phyloP scores from a whole-genome alignment of 2,113 vertebrate species.

The Epinephelus lanceolatus region DNA sequence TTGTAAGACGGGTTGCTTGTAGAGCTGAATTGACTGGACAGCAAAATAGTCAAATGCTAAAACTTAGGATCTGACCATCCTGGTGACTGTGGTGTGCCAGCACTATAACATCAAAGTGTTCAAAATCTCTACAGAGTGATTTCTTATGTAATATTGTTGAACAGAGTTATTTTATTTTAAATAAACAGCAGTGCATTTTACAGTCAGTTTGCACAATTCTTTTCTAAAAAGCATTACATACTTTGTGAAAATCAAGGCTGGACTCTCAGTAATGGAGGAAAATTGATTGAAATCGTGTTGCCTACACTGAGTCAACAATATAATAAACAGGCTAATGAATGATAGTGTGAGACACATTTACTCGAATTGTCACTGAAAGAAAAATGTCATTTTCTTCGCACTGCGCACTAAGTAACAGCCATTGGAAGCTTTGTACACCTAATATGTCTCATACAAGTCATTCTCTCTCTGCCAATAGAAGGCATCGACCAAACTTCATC shows the following conservation, averaged over 20 bases:
- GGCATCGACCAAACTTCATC: constrained; percentile 31
- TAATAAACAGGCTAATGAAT: constrained; percentile 13
- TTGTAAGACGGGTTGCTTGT: neutral
- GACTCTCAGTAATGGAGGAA: constrained; percentile 1
- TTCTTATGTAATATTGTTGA: neutral
- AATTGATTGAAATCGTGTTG: constrained; percentile 13
- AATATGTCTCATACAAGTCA: constrained; percentile 26
- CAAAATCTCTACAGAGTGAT: neutral
- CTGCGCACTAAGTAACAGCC: constrained; percentile 29
- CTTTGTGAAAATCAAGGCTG: neutral
- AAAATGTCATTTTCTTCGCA: constrained; percentile 28
- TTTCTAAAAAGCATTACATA: neutral
- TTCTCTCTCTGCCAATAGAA: constrained; percentile 44
- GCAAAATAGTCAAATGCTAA: too few relatives aligned
- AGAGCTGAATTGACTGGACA: neutral
- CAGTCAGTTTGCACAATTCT: neutral
- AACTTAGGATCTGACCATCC: neutral
- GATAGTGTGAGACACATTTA: constrained; percentile 31
- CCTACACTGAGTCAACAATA: neutral
- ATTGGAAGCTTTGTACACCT: constrained; percentile 32
- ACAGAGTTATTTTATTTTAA: neutral
- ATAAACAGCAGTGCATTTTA: neutral
- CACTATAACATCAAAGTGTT: neutral
- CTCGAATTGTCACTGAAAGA: constrained; percentile 26
- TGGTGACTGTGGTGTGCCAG: neutral